Percentiles rank a stretch among this genome's conserved stretches.
phyloP scores from a whole-genome alignment of 2,888 invertebrate species.

The Portevinia maculata region DNA sequence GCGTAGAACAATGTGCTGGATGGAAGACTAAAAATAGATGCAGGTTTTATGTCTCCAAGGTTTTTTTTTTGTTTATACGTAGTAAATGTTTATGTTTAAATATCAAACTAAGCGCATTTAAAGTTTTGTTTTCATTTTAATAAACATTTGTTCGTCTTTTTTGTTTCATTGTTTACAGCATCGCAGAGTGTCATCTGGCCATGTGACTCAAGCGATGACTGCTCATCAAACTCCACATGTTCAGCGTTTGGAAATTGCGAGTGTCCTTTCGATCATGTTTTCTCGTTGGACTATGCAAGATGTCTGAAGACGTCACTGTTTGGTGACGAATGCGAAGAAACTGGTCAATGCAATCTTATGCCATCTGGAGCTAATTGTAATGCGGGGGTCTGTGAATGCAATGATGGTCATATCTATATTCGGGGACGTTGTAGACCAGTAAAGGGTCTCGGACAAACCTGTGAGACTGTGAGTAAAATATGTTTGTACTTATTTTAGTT shows the following conservation, averaged over 20 bases:
- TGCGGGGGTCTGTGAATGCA: conserved; percentile 82
- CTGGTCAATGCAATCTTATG: conserved; percentile 83
- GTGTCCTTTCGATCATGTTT: conserved; percentile 80
- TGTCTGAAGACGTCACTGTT: conserved; percentile 81
- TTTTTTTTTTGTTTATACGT: neutral
- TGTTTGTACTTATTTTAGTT: too few species aligned
- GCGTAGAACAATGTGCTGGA: conserved; percentile 3
- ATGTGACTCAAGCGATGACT: conserved; percentile 79
- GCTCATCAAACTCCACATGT: conserved; percentile 79
- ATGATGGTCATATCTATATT: conserved; percentile 81
- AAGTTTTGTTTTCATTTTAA: neutral
- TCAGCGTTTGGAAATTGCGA: conserved; percentile 77
- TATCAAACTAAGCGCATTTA: conserved; percentile 24
- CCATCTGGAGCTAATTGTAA: conserved; percentile 83
- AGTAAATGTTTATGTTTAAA: neutral
- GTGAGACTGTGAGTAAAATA: conserved; percentile 78
- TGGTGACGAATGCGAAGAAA: conserved; percentile 82
- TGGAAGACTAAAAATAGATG: conserved; percentile 22
- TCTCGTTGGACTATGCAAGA: conserved; percentile 79
- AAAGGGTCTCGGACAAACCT: conserved; percentile 79
- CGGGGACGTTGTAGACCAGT: conserved; percentile 81
- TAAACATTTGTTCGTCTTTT: neutral
- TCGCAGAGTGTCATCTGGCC: conserved; percentile 79
- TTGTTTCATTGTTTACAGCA: conserved; percentile 61
- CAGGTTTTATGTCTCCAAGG: conserved; percentile 18